Evolutionary conservation across 2,888 invertebrate genomes (phyloP).

Genomic region (Machimus atricapillus): DNA sequence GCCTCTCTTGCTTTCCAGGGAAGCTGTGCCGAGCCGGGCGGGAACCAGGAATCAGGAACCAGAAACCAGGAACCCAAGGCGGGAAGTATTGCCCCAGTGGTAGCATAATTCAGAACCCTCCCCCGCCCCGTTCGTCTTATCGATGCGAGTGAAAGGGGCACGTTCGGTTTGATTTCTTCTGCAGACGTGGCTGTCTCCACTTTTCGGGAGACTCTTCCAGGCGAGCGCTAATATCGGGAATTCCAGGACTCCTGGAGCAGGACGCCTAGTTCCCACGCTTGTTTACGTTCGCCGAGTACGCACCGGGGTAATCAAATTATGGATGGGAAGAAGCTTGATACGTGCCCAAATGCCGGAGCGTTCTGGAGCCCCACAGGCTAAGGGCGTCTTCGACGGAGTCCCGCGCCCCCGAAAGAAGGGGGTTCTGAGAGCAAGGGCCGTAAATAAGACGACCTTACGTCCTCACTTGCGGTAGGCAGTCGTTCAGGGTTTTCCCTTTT

Average conservation of each 20-base stretch:
- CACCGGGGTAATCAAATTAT: conserved; percentile 9
- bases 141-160: background rate
- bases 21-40: background rate
- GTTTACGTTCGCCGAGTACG: conserved; percentile 14
- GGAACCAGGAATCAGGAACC: background rate
- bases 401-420: background rate
- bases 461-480: background rate
- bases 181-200: background rate
- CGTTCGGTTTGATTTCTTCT: background rate
- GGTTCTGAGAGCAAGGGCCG: background rate
- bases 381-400: background rate
- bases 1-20: background rate
- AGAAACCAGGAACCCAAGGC: background rate
- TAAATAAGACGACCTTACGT: background rate
- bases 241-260: background rate
- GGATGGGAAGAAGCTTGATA: conserved; percentile 17
- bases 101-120: background rate
- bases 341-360: background rate
- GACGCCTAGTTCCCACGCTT: conserved; percentile 4
- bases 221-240: background rate
- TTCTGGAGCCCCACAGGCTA: background rate
- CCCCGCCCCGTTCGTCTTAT: background rate
- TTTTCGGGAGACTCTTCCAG: background rate
- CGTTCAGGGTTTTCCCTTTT: background rate
- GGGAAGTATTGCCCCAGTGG: background rate